Evolutionary conservation across 2,113 vertebrate species (phyloP).

Genomic region (Corvus moneduloides): DNA sequence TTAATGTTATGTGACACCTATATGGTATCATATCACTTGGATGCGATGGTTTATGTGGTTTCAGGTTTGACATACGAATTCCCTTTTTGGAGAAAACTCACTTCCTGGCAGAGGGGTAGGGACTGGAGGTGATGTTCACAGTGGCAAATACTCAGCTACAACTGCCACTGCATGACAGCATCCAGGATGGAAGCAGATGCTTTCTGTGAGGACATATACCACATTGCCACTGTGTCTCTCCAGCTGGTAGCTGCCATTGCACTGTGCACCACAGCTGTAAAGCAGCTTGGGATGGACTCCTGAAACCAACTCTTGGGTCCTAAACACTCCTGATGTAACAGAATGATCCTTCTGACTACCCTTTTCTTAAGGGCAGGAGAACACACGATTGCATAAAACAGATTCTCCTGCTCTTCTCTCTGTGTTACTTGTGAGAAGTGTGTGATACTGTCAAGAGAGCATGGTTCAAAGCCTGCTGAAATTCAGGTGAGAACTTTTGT

Average conservation of each 20-base stretch:
- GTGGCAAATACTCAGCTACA: background rate
- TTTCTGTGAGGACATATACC: background rate
- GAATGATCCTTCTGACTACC: background rate
- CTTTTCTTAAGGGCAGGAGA: background rate
- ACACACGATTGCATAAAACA: background rate
- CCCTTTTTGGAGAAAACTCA: background rate
- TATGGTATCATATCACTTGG: background rate
- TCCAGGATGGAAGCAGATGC: background rate
- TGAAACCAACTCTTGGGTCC: background rate
- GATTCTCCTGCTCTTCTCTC: background rate
- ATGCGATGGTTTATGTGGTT: fast-evolving
- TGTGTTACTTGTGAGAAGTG: background rate
- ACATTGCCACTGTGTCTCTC: fast-evolving
- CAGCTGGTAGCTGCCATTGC: background rate
- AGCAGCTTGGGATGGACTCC: background rate
- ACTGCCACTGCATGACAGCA: background rate
- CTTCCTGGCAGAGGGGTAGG: background rate
- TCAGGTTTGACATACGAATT: fast-evolving
- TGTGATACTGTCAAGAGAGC: background rate
- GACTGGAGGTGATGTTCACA: background rate
- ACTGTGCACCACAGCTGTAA: background rate
- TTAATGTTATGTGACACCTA: background rate
- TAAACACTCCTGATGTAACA: background rate
- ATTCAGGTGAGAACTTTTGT: background rate
- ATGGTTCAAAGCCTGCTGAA: background rate